Evolutionary conservation across 2,797 vertebrate genomes (phyloP), one percentile per base, ranked within the genome.

Genomic region (Tadarida brasiliensis): DNA sequence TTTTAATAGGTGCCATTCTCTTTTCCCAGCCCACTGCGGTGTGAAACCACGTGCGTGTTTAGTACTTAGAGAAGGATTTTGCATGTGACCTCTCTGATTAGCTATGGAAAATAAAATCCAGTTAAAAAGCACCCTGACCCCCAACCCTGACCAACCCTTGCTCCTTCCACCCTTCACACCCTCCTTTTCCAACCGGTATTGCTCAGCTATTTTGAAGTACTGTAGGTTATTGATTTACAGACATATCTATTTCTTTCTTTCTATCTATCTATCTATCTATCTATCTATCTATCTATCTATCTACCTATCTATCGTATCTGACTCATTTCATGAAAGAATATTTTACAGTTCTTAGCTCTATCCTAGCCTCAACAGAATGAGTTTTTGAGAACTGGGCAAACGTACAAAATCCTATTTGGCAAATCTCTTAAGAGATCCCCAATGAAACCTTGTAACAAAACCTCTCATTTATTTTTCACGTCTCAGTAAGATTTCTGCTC

Each of bases 11-110:
- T 84, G 24, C 73, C 20, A 16, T 65, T 65, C 65, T 49, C 28
- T 74, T 91, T 93, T 81, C 30, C 65, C 92, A 84, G 86, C 35
- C n/a, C 26, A 59, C 70, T 90, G 28, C 11, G 63, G 90, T 54
- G 74, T 22, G 82, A 96, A 59, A 95, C 84, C 68, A 3, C 9
- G 57, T 17, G 49, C 9, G 57, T 17, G 49, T 83, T 81, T 63
- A 33, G 54, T 17, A 22, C 78, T 84, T 30, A 10, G 14, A 49
- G 68, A 85, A 59, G 77, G 80, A 74, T 90, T 94, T 85, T 90
- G 83, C 51, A 67, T n/a, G 22, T 82, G 88, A 87, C 80, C 39
- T 88, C 47, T 95, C 80, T 63, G 81, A 95, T 78, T 28, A 95
- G 73, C 91, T 87, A 5, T 71, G 76, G 61, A 81, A 93, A 82